Conservation (phyloP, 2,113 vertebrate genomes). For the Galbula dea region DNA sequence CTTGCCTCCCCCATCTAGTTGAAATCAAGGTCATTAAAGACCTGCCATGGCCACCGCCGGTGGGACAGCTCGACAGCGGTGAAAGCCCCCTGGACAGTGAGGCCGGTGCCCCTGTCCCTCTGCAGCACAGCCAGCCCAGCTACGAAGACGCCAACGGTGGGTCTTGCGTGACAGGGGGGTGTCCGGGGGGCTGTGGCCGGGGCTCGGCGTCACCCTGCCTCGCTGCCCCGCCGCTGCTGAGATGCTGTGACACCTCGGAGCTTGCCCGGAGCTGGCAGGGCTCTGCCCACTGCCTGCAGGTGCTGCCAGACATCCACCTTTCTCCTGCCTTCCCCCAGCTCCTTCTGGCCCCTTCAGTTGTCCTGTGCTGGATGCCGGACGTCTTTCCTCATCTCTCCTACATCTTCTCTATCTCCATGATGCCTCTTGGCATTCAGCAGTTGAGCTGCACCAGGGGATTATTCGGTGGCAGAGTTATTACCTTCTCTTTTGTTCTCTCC, state of each 20-base stretch:
- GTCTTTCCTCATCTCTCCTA: not conserved
- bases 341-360: not conserved
- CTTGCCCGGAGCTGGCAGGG: not conserved
- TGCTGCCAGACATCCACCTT: not conserved
- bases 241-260: fast-evolving
- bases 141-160: conserved; percentile 78
- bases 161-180: conserved; percentile 26
- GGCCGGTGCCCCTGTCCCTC: conserved; percentile 64
- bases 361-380: not conserved
- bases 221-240: not conserved
- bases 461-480: not conserved
- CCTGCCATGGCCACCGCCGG: conserved; percentile 95
- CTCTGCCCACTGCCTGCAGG: not conserved
- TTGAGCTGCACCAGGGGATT: not conserved
- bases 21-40: conserved; percentile 99
- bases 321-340: not conserved
- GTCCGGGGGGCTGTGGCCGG: not conserved
- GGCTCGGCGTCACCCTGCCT: not conserved
- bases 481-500: not conserved
- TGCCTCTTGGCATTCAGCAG: fast-evolving
- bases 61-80: conserved; percentile 92
- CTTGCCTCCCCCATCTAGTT: conserved; percentile 79
- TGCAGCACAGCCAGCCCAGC: conserved; percentile 59
- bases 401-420: fast-evolving
- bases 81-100: conserved; percentile 79